These are phyloP conservation scores for Apodemia duryi DNA, from an alignment of 2,888 invertebrate genomes.

Conservation along the genomic window DNA sequence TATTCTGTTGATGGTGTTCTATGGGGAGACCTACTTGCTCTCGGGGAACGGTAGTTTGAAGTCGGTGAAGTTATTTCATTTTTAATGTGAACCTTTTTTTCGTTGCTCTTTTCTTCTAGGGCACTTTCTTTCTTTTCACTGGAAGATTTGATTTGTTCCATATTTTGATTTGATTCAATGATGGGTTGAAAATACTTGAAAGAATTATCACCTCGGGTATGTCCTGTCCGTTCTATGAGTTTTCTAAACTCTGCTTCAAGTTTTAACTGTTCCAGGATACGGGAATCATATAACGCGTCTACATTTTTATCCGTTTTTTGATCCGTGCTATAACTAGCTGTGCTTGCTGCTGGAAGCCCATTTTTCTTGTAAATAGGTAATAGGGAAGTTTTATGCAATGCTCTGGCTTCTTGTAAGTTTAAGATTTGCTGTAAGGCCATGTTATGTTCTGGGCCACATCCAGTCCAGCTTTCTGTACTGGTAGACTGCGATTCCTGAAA, in stretches of 20 bases:
- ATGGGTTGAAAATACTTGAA: slow-evolving; percentile 68
- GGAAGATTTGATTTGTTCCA: slow-evolving; percentile 61
- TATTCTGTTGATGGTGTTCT: slow-evolving; percentile 58
- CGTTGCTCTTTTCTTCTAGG: slow-evolving; percentile 27
- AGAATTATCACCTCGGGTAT: slow-evolving; percentile 59
- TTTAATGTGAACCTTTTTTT: slow-evolving; percentile 34
- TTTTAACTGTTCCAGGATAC: slow-evolving; percentile 68
- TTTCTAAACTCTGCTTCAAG: slow-evolving; percentile 78
- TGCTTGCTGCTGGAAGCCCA: slow-evolving; percentile 72
- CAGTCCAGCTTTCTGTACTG: slow-evolving; percentile 92
- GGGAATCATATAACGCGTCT: slow-evolving; percentile 59
- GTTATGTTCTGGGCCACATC: slow-evolving; percentile 94
- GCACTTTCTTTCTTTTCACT: slow-evolving; percentile 55
- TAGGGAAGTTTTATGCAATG: slow-evolving; percentile 79
- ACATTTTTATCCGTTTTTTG: slow-evolving; percentile 45
- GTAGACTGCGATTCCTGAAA: slow-evolving; percentile 90
- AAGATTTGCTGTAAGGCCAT: slow-evolving; percentile 95
- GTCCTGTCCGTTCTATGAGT: slow-evolving; percentile 79
- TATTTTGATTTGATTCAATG: slow-evolving; percentile 67
- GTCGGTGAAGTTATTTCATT: slow-evolving; percentile 43
- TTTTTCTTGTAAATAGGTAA: slow-evolving; percentile 70
- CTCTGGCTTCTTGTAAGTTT: slow-evolving; percentile 92
- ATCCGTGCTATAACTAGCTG: slow-evolving; percentile 67
- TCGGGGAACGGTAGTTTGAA: slow-evolving; percentile 46
- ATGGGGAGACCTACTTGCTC: slow-evolving; percentile 48